These are phyloP conservation scores for Anastrepha obliqua DNA, from an alignment of 1,140 invertebrate genomes.

Conservation along the genomic window DNA sequence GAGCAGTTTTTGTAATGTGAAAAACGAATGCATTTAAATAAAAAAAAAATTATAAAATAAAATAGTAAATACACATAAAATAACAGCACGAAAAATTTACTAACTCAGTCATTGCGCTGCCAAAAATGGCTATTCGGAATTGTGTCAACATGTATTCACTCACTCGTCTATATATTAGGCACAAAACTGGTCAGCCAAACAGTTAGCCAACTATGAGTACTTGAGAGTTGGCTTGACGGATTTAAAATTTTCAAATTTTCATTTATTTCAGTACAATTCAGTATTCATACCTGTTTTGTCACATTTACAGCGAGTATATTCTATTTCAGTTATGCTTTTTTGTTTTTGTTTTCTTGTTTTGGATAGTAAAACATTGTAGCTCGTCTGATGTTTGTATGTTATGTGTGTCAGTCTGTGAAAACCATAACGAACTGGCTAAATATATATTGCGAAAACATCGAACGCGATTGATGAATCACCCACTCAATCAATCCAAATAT, in stretches of 20 bases:
- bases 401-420: background rate
- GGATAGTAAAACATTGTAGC: too few species aligned
- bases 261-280: background rate
- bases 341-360: too few species aligned
- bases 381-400: too few species aligned
- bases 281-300: constrained; percentile 13
- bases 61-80: too few species aligned
- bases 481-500: background rate
- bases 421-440: background rate
- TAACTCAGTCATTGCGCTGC: constrained; percentile 12
- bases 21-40: background rate
- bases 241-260: background rate
- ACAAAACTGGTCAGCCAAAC: background rate
- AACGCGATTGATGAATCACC: constrained; percentile 6
- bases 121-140: constrained; percentile 33
- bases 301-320: background rate
- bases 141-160: constrained; percentile 14
- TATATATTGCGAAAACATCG: too few species aligned
- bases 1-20: background rate
- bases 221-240: background rate
- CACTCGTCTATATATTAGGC: constrained; percentile 3
- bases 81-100: too few species aligned
- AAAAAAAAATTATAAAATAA: background rate
- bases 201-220: background rate
- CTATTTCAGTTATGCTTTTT: background rate